Conservation (phyloP, 2,797 vertebrate genomes). For the Acropternis orthonyx region DNA sequence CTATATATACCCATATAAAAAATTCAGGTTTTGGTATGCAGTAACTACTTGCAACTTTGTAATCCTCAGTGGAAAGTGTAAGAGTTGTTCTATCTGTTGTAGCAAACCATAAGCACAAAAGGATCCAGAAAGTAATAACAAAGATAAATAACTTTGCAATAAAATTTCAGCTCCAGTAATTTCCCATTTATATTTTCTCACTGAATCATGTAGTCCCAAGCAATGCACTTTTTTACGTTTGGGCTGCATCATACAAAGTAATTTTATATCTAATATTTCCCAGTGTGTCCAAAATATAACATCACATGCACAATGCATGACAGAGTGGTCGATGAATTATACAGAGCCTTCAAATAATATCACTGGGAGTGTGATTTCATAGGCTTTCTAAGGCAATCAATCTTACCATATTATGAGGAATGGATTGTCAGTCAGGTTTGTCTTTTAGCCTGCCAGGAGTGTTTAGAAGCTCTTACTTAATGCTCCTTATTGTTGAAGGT, state of each 20-base stretch:
- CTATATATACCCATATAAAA: background rate
- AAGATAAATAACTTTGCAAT: slow-evolving; percentile 88
- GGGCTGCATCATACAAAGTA: slow-evolving; percentile 71
- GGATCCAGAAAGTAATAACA: slow-evolving; percentile 73
- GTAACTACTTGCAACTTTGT: background rate
- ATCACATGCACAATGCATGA: background rate
- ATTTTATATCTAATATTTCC: slow-evolving; percentile 62
- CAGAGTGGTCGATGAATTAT: background rate
- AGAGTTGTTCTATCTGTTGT: slow-evolving; percentile 31
- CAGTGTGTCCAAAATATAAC: slow-evolving; percentile 13
- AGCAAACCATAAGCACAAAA: slow-evolving; percentile 62
- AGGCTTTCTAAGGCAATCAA: slow-evolving; percentile 1
- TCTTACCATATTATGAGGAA: background rate
- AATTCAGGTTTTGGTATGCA: background rate
- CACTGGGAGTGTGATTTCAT: slow-evolving; percentile 8
- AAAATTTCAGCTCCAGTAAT: slow-evolving; percentile 90
- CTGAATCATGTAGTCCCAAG: slow-evolving; percentile 83
- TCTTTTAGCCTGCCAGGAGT: background rate
- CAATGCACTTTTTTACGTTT: slow-evolving; percentile 77
- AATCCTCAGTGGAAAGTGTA: slow-evolving; percentile 53
- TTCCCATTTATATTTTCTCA: slow-evolving; percentile 93
- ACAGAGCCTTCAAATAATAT: slow-evolving; percentile 5
- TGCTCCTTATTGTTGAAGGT: background rate
- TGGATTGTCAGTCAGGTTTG: background rate
- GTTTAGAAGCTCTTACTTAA: background rate